These are phyloP conservation scores for Mesembrinibis cayennensis DNA, from an alignment of 2,113 vertebrate species.

Conservation along the genomic window DNA sequence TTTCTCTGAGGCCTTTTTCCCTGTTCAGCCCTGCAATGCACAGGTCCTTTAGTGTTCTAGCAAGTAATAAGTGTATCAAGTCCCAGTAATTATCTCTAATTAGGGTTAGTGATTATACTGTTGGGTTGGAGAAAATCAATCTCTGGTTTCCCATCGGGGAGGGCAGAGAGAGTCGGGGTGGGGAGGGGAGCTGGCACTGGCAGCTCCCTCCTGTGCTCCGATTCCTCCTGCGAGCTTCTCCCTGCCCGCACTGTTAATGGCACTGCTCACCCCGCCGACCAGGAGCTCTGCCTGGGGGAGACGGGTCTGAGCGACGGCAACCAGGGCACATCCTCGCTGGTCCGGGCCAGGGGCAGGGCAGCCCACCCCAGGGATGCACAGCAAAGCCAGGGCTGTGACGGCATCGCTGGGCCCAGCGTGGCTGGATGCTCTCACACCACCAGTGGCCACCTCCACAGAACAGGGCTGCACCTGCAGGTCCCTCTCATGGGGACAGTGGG, in stretches of 20 bases:
- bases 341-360: neutral
- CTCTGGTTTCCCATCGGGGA: slow-evolving; percentile 87
- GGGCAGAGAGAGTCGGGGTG: slow-evolving; percentile 74
- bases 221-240: neutral
- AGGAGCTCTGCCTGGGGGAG: neutral
- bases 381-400: neutral
- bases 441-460: neutral
- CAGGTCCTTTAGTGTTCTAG: slow-evolving; percentile 85
- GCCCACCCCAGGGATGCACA: neutral
- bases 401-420: rapidly evolving
- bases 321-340: rapidly evolving
- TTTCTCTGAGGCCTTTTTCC: neutral
- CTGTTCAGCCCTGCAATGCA: neutral
- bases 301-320: rapidly evolving
- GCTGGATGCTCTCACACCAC: neutral
- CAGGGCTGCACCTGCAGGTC: neutral
- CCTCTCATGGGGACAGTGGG: rapidly evolving
- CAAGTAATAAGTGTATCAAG: slow-evolving; percentile 93
- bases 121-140: slow-evolving; percentile 94
- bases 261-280: neutral
- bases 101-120: slow-evolving; percentile 99
- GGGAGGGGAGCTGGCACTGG: slow-evolving; percentile 49
- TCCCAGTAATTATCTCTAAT: slow-evolving; percentile 98
- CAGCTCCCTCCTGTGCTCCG: neutral
- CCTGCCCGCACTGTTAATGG: neutral